These are phyloP conservation scores for Torymus tubicola DNA, from an alignment of 2,888 invertebrate species.

Conservation along the genomic window DNA sequence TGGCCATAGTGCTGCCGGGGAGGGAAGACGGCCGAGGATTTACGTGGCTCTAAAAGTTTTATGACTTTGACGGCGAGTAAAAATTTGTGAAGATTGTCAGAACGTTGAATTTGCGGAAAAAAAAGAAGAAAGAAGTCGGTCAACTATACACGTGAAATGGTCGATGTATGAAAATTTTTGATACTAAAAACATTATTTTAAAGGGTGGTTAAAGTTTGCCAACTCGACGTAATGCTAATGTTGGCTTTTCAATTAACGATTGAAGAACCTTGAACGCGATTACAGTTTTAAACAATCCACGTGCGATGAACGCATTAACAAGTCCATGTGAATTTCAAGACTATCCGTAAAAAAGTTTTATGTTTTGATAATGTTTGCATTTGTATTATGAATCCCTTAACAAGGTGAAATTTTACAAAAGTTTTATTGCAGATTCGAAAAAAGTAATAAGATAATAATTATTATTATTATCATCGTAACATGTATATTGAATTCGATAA, in stretches of 20 bases:
- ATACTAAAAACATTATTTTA: not conserved
- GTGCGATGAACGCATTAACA: conserved; percentile 1
- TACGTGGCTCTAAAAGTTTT: conserved; percentile 57
- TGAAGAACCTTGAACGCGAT: not conserved
- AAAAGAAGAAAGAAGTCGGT: conserved; percentile 6
- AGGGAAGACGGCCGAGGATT: conserved; percentile 21
- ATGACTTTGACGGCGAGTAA: conserved; percentile 50
- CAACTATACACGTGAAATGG: conserved; percentile 20
- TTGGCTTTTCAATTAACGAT: conserved; percentile 24
- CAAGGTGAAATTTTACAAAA: too few relatives aligned
- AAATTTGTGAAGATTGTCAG: conserved; percentile 52
- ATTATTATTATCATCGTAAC: too few relatives aligned
- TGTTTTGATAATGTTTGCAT: too few relatives aligned
- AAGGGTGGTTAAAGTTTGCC: conserved; percentile 9
- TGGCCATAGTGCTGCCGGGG: not conserved
- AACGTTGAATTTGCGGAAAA: conserved; percentile 39
- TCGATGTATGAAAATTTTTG: conserved; percentile 24
- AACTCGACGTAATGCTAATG: conserved; percentile 10
- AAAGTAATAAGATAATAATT: too few relatives aligned
- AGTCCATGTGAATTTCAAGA: not conserved
- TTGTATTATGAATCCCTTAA: too few relatives aligned
- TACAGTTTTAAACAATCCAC: not conserved
- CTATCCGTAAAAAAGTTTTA: not conserved
- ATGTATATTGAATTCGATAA: too few relatives aligned
- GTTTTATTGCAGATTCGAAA: too few relatives aligned